Percentiles rank a stretch among this genome's conserved stretches.
These are phyloP conservation scores for Morelia viridis DNA, from an alignment of 2,797 vertebrate genomes.

Conservation along the genomic window DNA sequence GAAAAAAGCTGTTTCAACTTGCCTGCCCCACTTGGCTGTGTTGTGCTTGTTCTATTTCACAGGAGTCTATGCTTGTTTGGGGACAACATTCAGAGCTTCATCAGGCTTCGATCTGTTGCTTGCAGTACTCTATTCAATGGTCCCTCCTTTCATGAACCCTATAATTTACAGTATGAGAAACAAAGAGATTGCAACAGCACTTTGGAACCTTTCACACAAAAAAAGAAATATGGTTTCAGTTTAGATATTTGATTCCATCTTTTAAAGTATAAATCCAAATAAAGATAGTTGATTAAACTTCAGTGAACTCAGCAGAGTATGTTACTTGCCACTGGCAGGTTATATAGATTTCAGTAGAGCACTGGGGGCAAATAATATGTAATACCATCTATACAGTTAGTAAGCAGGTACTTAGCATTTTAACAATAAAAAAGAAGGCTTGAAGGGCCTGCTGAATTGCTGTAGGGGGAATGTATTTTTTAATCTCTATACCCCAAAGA, in stretches of 20 bases:
- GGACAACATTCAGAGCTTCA: neutral
- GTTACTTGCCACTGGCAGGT: neutral
- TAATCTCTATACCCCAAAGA: neutral
- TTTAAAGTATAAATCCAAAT: neutral
- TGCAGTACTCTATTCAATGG: neutral
- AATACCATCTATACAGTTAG: neutral
- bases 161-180: conserved; percentile 24
- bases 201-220: neutral
- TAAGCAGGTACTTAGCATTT: neutral
- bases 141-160: neutral
- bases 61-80: neutral
- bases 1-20: conserved; percentile 14
- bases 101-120: neutral
- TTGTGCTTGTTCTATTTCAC: neutral
- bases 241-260: neutral
- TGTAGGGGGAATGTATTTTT: neutral
- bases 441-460: neutral
- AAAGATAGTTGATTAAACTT: neutral
- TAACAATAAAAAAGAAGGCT: neutral
- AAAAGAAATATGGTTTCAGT: neutral
- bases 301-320: neutral
- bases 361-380: neutral
- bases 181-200: neutral
- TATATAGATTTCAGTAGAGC: neutral
- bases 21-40: conserved; percentile 5